phyloP scores from a whole-genome alignment of 2,797 vertebrate species.

The Centropyge bicolor region DNA sequence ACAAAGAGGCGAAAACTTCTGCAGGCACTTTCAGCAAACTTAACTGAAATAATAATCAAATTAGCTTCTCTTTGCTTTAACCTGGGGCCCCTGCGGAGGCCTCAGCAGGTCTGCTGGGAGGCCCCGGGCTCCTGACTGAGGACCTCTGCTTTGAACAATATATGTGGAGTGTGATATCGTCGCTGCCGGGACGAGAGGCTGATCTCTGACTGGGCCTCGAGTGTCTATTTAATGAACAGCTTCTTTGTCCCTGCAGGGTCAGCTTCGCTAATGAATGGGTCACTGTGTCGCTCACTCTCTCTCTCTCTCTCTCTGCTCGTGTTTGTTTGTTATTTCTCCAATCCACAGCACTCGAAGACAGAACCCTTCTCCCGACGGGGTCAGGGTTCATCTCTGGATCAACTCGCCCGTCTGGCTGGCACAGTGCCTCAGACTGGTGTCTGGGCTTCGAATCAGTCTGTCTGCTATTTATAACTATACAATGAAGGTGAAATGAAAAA shows the following conservation, averaged over 20 bases:
- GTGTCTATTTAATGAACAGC: constrained; percentile 77
- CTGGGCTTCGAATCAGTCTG: constrained; percentile 20
- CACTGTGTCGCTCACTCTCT: constrained; percentile 22
- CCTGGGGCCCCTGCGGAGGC: background rate
- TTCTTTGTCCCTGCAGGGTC: constrained; percentile 67
- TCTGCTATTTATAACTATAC: constrained; percentile 4
- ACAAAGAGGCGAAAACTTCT: constrained; percentile 9
- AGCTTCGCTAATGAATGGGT: constrained; percentile 70
- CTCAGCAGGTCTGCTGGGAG: constrained; percentile 5
- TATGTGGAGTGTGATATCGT: constrained; percentile 54
- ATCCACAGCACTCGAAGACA: constrained; percentile 34
- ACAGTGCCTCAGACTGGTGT: background rate
- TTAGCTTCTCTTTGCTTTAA: constrained; percentile 18
- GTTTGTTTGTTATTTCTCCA: constrained; percentile 68
- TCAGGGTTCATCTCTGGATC: constrained; percentile 58
- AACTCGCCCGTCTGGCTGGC: constrained; percentile 50
- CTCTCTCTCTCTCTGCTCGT: constrained; percentile 16
- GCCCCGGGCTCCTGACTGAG: background rate
- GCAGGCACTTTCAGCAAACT: constrained; percentile 8
- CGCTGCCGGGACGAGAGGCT: constrained; percentile 42
- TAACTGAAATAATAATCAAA: constrained; percentile 23
- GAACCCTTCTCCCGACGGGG: constrained; percentile 18
- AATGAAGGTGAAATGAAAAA: background rate
- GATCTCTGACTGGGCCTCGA: constrained; percentile 69
- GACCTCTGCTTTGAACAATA: constrained; percentile 28